Conservation (phyloP, 2,888 invertebrate genomes). For the Synergus umbraculus region DNA sequence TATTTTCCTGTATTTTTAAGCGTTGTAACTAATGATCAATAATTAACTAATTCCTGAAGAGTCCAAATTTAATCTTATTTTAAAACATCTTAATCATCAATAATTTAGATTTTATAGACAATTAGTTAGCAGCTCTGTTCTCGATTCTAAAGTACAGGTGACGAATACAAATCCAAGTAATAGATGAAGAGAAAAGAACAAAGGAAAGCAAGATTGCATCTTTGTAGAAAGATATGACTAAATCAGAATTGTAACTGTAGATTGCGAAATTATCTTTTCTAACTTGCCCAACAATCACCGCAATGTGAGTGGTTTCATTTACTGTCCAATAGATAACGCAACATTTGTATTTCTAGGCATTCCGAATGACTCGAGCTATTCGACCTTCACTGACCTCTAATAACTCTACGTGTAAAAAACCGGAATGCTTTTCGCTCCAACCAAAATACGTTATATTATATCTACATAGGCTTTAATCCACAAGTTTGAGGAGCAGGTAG, state of each 20-base stretch:
- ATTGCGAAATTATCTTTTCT: not conserved
- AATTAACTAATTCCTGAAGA: too few relatives aligned
- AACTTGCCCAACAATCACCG: not conserved
- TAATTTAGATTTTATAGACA: too few relatives aligned
- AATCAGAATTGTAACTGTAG: not conserved
- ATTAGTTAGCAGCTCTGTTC: too few relatives aligned
- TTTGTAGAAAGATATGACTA: not conserved
- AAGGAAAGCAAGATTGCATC: not conserved
- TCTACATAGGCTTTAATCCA: slow-evolving; percentile 22
- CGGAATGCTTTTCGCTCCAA: not conserved
- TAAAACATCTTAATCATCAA: too few relatives aligned
- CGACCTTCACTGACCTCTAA: slow-evolving; percentile 51
- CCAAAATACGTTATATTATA: slow-evolving; percentile 33
- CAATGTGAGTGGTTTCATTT: not conserved
- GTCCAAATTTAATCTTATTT: too few relatives aligned
- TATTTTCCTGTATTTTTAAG: not conserved
- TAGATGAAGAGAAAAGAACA: not conserved
- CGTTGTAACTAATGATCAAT: not conserved
- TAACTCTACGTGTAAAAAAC: not conserved
- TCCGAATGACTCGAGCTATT: not conserved
- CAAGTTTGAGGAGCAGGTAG: slow-evolving; percentile 36
- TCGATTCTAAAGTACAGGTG: too few relatives aligned
- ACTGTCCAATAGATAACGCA: too few relatives aligned
- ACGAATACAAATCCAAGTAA: too few relatives aligned
- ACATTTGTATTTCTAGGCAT: not conserved